These are phyloP conservation scores for Microplitis demolitor DNA, from an alignment of 1,140 invertebrate species.

Conservation along the genomic window DNA sequence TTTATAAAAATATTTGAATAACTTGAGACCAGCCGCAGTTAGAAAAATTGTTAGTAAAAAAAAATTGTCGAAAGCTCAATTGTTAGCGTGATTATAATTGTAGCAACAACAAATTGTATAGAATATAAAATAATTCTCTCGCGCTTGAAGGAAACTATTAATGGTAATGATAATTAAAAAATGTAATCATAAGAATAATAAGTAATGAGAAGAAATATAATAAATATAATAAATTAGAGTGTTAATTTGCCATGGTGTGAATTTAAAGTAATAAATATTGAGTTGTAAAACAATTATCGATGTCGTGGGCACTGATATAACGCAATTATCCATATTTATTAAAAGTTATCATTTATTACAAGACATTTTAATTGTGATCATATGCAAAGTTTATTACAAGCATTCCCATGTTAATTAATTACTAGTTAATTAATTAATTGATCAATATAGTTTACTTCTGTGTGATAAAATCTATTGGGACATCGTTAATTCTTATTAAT, in stretches of 20 bases:
- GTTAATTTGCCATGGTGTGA: constrained; percentile 12
- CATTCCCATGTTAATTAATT: too few relatives aligned
- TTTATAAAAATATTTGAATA: too few relatives aligned
- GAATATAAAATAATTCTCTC: constrained; percentile 14
- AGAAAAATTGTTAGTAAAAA: too few relatives aligned
- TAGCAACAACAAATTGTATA: constrained; percentile 22
- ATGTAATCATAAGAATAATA: too few relatives aligned
- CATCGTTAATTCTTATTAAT: too few relatives aligned
- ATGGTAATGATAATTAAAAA: too few relatives aligned
- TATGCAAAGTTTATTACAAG: too few relatives aligned
- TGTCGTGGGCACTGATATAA: not conserved
- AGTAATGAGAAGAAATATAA: constrained; percentile 23
- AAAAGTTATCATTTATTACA: too few relatives aligned
- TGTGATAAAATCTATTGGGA: too few relatives aligned
- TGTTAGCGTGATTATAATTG: constrained; percentile 30
- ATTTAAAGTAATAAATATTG: not conserved
- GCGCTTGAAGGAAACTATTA: not conserved
- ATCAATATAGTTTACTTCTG: not conserved
- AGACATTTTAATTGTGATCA: too few relatives aligned
- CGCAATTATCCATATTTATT: not conserved
- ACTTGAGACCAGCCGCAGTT: too few relatives aligned
- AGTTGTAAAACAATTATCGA: not conserved
- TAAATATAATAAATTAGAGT: constrained; percentile 28
- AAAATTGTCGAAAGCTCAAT: constrained; percentile 20
- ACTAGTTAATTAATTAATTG: too few relatives aligned